These are phyloP conservation scores for Mirza zaza DNA, from an alignment of 2,113 vertebrate species.

Conservation along the genomic window DNA sequence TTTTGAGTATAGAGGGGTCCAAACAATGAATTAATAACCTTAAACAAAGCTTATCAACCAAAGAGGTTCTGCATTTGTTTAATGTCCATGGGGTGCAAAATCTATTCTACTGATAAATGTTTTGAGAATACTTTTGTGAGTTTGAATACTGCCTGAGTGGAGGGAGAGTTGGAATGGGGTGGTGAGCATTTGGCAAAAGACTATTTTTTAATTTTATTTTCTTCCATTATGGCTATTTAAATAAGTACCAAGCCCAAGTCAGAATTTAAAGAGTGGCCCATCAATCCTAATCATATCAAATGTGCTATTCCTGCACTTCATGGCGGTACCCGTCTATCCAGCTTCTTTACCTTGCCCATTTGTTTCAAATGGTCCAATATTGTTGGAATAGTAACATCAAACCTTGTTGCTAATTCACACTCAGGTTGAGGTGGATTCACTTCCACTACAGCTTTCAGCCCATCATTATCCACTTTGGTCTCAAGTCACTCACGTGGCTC, in stretches of 20 bases:
- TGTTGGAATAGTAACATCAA: too few species aligned
- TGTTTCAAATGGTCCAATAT: too few species aligned
- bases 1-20: rapidly evolving
- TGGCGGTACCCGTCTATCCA: too few species aligned
- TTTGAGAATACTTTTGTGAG: not conserved
- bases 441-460: too few species aligned
- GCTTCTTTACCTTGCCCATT: too few species aligned
- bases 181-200: not conserved
- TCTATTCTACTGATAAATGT: not conserved
- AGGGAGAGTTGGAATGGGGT: rapidly evolving
- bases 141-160: not conserved
- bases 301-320: not conserved
- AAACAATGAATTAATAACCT: not conserved
- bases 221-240: not conserved
- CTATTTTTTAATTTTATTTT: not conserved
- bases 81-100: not conserved
- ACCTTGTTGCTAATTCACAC: too few species aligned
- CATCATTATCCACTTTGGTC: too few species aligned
- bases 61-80: not conserved
- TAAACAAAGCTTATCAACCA: not conserved
- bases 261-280: not conserved
- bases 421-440: too few species aligned
- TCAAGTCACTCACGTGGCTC: too few species aligned
- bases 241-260: not conserved
- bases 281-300: not conserved